Evolutionary conservation across 2,113 vertebrate species (phyloP), one percentile per base, ranked within the genome.

Genomic region (Campylomormyrus tamandua): DNA sequence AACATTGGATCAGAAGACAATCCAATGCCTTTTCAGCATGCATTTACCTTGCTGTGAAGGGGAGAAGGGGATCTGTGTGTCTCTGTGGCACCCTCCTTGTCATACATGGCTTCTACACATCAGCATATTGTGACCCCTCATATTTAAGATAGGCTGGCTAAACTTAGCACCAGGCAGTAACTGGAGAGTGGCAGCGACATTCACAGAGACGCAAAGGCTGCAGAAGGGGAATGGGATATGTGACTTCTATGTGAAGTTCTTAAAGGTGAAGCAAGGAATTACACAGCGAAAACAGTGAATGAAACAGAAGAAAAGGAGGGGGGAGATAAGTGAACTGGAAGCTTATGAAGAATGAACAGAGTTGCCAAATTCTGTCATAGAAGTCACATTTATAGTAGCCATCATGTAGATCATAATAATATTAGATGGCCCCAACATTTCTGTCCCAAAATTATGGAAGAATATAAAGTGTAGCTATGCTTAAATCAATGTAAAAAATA

Each of bases 71-170:
- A 92, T 93, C 93, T 50, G 89, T 92, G 87, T 94, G 31, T 92
- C 93, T 94, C 95, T 91, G 94, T 91, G 93, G 94, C 93, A 91
- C n/a, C 91, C 86, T 8, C 89, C 74, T 56, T 77, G 56, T 86
- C 70, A 0, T 52, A 90, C 46, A 90, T 88, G 90, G 74, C 93
- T 93, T 92, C 93, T 95, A 95, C 96, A 96, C 96, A 96, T 96
- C 95, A 93, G 92, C 90, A 91, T 93, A 93, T 95, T 94, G 90
- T 96, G 95, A 96, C 95, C 95, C 95, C 94, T 96, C 94, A 96
- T 95, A 96, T 96, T 96, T 96, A 93, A 87, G 94, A 94, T 93
- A 92, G 93, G 52, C 83, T 24, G 3, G 92, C 93, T 96, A 96
- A 95, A 94, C 94, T 95, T 95, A 96, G 95, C 94, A 91, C 92